A percentile compares a stretch with the other conserved stretches of the same genome.
These are phyloP conservation scores for Mirounga angustirostris DNA, from an alignment of 2,113 vertebrate species.

Conservation along the genomic window DNA sequence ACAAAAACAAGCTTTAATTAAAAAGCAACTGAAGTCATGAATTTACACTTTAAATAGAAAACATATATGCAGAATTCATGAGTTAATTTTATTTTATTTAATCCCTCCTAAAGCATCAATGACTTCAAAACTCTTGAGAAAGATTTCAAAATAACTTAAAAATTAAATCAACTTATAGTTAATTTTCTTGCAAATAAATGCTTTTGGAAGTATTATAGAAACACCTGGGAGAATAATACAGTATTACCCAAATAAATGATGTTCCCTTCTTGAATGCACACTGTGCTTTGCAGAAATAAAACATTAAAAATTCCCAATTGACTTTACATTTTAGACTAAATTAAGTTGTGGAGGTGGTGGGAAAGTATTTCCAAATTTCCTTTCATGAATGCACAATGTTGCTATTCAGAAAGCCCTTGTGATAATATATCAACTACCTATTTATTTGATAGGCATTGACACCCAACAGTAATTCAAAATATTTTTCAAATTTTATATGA, in stretches of 20 bases:
- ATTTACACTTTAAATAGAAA: background rate
- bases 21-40: background rate
- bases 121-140: background rate
- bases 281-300: background rate
- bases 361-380: background rate
- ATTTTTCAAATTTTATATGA: background rate
- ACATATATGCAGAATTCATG: background rate
- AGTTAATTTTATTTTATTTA: constrained; percentile 46
- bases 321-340: background rate
- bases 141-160: background rate
- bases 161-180: background rate
- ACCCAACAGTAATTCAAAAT: background rate
- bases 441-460: background rate
- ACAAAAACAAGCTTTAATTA: constrained; percentile 56
- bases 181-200: constrained; percentile 14
- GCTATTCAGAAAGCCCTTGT: background rate
- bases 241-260: background rate
- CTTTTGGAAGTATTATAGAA: background rate
- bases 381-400: background rate
- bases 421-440: background rate
- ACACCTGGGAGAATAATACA: background rate
- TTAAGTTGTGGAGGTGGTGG: fast-evolving
- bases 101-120: constrained; percentile 18
- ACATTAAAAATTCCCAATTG: background rate
- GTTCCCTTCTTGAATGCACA: background rate